These are phyloP conservation scores for Drosophila leontia DNA, from an alignment of 1,140 invertebrate genomes.

Conservation along the genomic window DNA sequence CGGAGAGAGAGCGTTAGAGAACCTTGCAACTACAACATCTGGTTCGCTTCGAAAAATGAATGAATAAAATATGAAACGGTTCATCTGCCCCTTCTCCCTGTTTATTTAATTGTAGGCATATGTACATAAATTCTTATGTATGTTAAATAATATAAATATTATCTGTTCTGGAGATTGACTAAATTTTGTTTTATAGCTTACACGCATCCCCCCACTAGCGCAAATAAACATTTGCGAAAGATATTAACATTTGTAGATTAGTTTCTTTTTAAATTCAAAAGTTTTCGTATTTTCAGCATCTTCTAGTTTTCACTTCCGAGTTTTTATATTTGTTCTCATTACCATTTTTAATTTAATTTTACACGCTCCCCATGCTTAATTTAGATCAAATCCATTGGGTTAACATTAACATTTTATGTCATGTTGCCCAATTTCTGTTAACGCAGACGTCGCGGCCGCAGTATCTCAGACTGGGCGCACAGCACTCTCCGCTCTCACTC, in stretches of 20 bases:
- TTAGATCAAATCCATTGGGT: slow-evolving; percentile 19
- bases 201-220: too few species aligned
- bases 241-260: neutral
- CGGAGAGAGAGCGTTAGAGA: slow-evolving; percentile 19
- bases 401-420: slow-evolving; percentile 48
- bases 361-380: neutral
- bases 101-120: slow-evolving; percentile 20
- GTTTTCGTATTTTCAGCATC: neutral
- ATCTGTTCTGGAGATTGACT: too few species aligned
- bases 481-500: slow-evolving; percentile 29
- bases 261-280: neutral
- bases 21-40: slow-evolving; percentile 23
- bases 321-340: slow-evolving; percentile 4
- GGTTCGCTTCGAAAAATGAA: slow-evolving; percentile 36
- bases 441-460: slow-evolving; percentile 11
- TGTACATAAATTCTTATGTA: too few species aligned
- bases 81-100: slow-evolving; percentile 3
- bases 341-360: neutral
- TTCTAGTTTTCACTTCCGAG: neutral
- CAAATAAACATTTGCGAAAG: too few species aligned
- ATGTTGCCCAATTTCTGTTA: slow-evolving; percentile 62
- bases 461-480: slow-evolving; percentile 60
- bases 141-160: too few species aligned
- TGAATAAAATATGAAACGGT: slow-evolving; percentile 32
- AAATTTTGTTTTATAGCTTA: too few species aligned